Conservation (phyloP, 2,113 vertebrate genomes). For the Glaucidium brasilianum region DNA sequence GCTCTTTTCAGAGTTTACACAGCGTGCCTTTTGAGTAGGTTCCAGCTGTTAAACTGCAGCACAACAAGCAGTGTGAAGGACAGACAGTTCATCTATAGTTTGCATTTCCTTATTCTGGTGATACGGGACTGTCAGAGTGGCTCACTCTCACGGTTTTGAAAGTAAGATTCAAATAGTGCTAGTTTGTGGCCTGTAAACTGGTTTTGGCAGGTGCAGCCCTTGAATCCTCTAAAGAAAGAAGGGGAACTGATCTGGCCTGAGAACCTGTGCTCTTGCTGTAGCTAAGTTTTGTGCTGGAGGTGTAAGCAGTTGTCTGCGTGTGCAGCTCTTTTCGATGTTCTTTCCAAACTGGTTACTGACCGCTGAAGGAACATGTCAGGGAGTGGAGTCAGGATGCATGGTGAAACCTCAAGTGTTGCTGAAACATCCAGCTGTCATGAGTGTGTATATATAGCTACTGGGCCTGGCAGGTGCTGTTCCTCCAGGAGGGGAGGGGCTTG, state of each 20-base stretch:
- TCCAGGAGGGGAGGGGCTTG: background rate
- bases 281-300: background rate
- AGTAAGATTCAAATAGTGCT: background rate
- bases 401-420: background rate
- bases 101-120: background rate
- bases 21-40: background rate
- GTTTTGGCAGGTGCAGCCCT: background rate
- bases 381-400: background rate
- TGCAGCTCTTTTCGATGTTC: background rate
- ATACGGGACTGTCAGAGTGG: background rate
- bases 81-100: background rate
- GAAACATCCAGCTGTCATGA: background rate
- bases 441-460: background rate
- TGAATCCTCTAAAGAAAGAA: background rate
- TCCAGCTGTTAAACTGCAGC: background rate
- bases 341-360: background rate
- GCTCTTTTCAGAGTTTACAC: background rate
- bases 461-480: background rate
- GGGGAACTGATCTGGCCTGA: background rate
- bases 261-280: background rate
- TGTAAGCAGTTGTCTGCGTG: background rate
- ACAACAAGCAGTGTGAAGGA: background rate
- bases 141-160: background rate
- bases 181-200: background rate
- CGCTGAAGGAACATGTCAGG: background rate